Conservation (phyloP, 64 coral and sea anemone species). For the Stichodactyla helianthus region DNA sequence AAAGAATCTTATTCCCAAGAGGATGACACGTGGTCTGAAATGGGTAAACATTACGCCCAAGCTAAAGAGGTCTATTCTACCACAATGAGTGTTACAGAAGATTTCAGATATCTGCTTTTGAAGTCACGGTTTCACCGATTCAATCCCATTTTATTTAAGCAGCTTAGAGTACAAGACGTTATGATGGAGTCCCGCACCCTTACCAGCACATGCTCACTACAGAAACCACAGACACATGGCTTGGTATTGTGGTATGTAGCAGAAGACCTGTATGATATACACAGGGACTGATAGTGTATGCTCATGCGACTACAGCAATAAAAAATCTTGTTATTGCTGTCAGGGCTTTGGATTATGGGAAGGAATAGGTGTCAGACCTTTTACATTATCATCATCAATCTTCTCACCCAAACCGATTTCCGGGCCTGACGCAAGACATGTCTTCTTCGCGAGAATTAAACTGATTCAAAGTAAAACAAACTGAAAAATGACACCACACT, state of each 20-base stretch:
- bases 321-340: constrained; percentile 4
- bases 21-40: no score
- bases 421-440: no score
- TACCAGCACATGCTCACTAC: constrained; percentile 19
- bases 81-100: background rate
- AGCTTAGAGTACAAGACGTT: background rate
- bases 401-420: background rate
- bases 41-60: no score
- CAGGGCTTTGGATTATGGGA: constrained; percentile 13
- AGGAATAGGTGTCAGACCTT: constrained; percentile 20
- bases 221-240: constrained; percentile 11
- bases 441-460: no score
- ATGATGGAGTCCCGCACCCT: background rate
- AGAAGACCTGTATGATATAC: constrained; percentile 3
- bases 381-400: constrained; percentile 20
- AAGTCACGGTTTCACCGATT: constrained; percentile 7
- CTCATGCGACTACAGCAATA: constrained; percentile 20
- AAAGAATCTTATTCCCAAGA: no score
- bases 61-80: no score
- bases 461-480: no score
- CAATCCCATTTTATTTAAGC: constrained; percentile 6
- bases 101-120: constrained; percentile 28
- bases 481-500: no score
- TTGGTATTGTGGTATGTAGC: constrained; percentile 11
- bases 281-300: constrained; percentile 11